Evolutionary conservation across 2,797 vertebrate species (phyloP), one percentile per base, ranked within the genome.

Genomic region (Austrolebias charrua): DNA sequence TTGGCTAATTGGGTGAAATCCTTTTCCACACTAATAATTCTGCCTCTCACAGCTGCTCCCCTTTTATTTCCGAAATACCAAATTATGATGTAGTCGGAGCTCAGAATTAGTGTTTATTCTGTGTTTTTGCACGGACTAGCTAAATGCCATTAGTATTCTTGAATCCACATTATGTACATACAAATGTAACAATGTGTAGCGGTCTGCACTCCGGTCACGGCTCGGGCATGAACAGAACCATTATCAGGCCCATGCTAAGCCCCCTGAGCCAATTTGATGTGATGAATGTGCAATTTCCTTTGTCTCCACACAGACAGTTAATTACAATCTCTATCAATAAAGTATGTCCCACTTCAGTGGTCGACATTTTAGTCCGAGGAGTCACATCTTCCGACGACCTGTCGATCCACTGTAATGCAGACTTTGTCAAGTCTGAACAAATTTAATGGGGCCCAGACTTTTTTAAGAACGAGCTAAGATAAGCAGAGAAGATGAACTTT

Each of bases 221-320:
- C 80, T 79, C 75, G 59, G 75, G 76, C 78, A 80, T 86, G 78
- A 76, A 81, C 70, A 83, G 74, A 86, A 65, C 75, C 77, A 90
- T 89, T 89, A 89, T 85, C 75, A 66, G 79, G 71, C 75, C 74
- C 76, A 79, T 73, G 66, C 75, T 78, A 69, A 83, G 71, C 76
- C 85, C 79, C 79, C 71, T 69, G 71, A 81, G 82, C 78, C 87
- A 86, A 83, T 89, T 90, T 90, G 82, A 88, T 88, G 88, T 90
- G 88, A 92, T 88, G 85, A 91, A 92, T 89, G 90, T 86, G 81
- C 89, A 90, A 90, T 92, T 91, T 90, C 85, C 88, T 88, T 87
- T 84, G 86, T 92, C 89, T 90, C 78, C 60, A 77, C 70, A 75
- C 75, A 75, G 76, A 57, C 80, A 73, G 80, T 86, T 90, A 90